These are phyloP conservation scores for Darevskia mixta DNA, from an alignment of 2,797 vertebrate species.

Conservation along the genomic window DNA sequence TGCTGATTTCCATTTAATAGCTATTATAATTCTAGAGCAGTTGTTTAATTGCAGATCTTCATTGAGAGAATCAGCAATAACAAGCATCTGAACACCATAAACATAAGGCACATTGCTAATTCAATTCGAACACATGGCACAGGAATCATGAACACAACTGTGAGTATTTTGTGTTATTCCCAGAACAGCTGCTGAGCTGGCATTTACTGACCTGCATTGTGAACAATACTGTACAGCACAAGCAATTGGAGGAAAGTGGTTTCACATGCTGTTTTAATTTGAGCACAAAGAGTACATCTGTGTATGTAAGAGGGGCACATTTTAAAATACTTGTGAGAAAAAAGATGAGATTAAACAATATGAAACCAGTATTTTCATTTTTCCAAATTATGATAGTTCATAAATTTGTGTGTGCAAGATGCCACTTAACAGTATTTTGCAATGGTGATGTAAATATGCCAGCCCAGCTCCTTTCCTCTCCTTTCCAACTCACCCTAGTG, in stretches of 20 bases:
- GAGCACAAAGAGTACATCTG: neutral
- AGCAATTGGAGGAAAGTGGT: neutral
- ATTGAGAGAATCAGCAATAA: conserved; percentile 98
- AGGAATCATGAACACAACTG: conserved; percentile 99
- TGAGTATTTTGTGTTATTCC: conserved; percentile 71
- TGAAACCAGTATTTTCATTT: neutral
- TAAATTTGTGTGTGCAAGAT: neutral
- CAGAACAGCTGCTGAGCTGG: neutral
- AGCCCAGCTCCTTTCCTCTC: neutral
- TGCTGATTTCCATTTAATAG: neutral
- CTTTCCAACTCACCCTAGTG: neutral
- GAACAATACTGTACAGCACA: neutral
- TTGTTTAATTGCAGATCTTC: conserved; percentile 88
- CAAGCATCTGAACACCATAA: conserved; percentile 99
- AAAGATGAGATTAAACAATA: neutral
- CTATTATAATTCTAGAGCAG: conserved; percentile 32
- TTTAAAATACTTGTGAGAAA: neutral
- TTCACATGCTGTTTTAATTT: neutral
- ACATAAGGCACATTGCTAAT: conserved; percentile 98
- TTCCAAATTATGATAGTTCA: neutral
- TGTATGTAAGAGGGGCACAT: neutral
- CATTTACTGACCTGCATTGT: neutral
- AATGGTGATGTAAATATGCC: neutral
- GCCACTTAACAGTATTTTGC: neutral
- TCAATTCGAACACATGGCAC: conserved; percentile 98